Evolutionary conservation across 2,797 vertebrate genomes (phyloP).

Genomic region (Setipinna tenuifilis): DNA sequence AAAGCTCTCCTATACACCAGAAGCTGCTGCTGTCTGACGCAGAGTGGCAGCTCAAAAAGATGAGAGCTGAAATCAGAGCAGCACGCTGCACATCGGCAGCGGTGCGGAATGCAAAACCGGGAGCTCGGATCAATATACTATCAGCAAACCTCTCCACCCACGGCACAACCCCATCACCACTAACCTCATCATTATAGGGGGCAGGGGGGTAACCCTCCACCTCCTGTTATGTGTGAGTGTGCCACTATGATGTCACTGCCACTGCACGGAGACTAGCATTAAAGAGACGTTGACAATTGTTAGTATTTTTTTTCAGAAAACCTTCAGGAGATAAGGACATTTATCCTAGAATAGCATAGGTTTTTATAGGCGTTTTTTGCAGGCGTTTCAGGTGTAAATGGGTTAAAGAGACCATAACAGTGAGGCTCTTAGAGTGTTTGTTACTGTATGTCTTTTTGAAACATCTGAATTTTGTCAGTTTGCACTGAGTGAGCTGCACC

Average conservation of each 20-base stretch:
- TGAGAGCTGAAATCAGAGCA: constrained; percentile 2
- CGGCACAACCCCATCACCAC: neutral
- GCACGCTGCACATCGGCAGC: constrained; percentile 3
- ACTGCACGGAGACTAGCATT: neutral
- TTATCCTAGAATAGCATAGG: too few species aligned
- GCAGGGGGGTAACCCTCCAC: neutral
- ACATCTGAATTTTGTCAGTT: neutral
- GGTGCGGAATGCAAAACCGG: constrained; percentile 59
- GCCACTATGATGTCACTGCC: neutral
- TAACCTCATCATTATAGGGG: neutral
- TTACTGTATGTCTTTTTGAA: neutral
- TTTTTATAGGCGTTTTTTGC: too few species aligned
- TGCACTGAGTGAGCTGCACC: neutral
- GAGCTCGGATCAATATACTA: constrained; percentile 59
- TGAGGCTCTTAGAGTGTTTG: neutral
- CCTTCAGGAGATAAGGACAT: too few species aligned
- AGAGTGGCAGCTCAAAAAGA: neutral
- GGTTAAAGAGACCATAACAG: neutral
- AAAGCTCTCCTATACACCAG: neutral
- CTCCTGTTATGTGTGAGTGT: neutral
- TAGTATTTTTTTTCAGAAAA: too few species aligned
- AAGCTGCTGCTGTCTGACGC: neutral
- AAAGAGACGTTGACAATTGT: too few species aligned
- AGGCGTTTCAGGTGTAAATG: too few species aligned
- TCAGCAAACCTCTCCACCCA: constrained; percentile 59